Evolutionary conservation across 2,113 vertebrate genomes (phyloP).

Genomic region (Channa argus): DNA sequence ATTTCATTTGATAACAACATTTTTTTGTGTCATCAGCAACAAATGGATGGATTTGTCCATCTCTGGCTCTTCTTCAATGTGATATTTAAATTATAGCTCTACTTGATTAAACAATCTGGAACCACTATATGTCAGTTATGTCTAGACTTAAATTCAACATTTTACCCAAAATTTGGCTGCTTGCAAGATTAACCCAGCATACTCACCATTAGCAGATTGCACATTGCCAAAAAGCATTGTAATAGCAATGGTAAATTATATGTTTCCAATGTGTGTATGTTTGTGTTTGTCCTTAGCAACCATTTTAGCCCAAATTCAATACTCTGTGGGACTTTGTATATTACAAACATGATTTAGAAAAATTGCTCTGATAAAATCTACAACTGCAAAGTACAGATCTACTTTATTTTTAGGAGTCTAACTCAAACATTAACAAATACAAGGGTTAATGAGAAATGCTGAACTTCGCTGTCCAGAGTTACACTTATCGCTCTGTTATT

Average conservation of each 20-base stretch:
- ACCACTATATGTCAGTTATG: not conserved
- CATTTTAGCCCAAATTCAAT: not conserved
- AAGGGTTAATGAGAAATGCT: constrained; percentile 61
- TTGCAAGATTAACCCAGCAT: not conserved
- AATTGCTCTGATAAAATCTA: constrained; percentile 8
- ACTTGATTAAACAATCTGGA: not conserved
- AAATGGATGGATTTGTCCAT: constrained; percentile 12
- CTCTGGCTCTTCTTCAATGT: not conserved
- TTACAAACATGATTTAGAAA: constrained; percentile 4
- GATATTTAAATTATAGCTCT: not conserved
- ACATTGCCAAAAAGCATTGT: not conserved
- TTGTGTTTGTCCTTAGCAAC: not conserved
- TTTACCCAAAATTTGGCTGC: too few species aligned
- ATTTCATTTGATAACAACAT: constrained; percentile 20
- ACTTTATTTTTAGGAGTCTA: constrained; percentile 38
- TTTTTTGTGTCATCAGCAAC: constrained; percentile 23
- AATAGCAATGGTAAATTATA: not conserved
- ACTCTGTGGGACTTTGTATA: constrained; percentile 5
- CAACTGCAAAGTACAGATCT: constrained; percentile 11
- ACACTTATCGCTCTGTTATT: constrained; percentile 26
- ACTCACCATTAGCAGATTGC: not conserved
- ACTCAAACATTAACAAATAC: constrained; percentile 36
- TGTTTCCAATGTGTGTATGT: constrained; percentile 2
- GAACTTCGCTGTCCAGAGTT: constrained; percentile 35
- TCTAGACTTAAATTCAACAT: not conserved